Base-by-base conservation (phyloP, 2,888 invertebrate genomes). In the Tiliacea citrago region DNA sequence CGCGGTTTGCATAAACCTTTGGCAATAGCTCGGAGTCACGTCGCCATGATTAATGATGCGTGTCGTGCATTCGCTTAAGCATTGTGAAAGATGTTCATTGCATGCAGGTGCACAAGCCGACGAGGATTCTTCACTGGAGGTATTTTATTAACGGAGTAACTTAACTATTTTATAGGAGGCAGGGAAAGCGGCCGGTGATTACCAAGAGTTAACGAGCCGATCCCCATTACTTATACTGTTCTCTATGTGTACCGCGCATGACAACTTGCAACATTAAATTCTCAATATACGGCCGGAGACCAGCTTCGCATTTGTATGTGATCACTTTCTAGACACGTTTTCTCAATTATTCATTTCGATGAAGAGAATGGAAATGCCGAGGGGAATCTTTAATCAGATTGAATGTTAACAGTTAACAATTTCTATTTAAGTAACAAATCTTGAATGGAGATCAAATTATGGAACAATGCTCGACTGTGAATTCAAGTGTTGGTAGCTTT, bases 21-120 rank as follows among this genome's bases (percentile, higher is more conserved):
- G 90, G 92, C 93, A 94, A 94, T 92, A 92, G 88, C 88, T 84
- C 86, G 83, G 75, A 90, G 92, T 92, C 93, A 93, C 93, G 93
- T 90, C 88, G 80, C 65, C 83, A 85, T 93, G 93, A 95, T 94
- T 93, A 93, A 95, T 92, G 93, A 91, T 86, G 90, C 89, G 89
- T 85, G 87, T 86, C 89, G 86, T 88, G 88, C 87, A 90, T 88
- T 88, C 89, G 89, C 87, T 88, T 84, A 86, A 77, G 82, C 84
- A 88, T 92, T 91, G 90, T 87, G 92, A 92, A 93, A 94, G 90
- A 92, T 85, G 82, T 84, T 89, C 83, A 87, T 85, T 84, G 86
- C 82, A 82, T 86, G 88, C 86, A 83, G 79, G 78, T 88, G 87
- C 87, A 87, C 77, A 74, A 55, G 73, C 81, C 66, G 68, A 53